These are phyloP conservation scores for Odontocerum albicorne DNA, from an alignment of 2,888 invertebrate species.

Conservation along the genomic window DNA sequence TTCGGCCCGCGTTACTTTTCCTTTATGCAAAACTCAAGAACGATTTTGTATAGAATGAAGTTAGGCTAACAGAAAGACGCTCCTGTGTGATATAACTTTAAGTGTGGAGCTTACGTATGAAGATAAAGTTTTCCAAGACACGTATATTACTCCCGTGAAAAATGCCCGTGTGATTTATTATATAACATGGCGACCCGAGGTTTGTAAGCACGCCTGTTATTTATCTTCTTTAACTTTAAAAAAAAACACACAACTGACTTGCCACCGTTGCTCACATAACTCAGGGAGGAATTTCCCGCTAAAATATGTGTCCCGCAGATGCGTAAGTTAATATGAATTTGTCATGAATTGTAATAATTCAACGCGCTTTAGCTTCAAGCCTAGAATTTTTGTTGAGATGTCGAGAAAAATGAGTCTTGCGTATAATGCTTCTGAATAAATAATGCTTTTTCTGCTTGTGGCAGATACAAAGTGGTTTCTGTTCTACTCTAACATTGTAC, in stretches of 20 bases:
- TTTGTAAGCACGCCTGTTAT: slow-evolving; percentile 28
- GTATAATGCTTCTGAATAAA: no score
- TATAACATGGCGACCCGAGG: slow-evolving; percentile 33
- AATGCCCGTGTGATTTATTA: slow-evolving; percentile 35
- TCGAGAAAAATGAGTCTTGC: no score
- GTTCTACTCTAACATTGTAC: no score
- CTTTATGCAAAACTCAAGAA: not conserved
- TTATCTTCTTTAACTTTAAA: slow-evolving; percentile 34
- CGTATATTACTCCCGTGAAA: slow-evolving; percentile 35
- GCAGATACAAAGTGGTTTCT: no score
- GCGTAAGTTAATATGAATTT: slow-evolving; percentile 27
- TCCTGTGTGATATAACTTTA: not conserved
- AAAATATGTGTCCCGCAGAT: slow-evolving; percentile 24
- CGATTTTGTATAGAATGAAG: not conserved
- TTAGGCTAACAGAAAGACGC: not conserved
- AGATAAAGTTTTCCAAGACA: slow-evolving; percentile 36
- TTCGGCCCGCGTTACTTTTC: not conserved
- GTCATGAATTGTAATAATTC: slow-evolving; percentile 22
- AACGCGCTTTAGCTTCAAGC: slow-evolving; percentile 16
- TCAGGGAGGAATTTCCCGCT: slow-evolving; percentile 19
- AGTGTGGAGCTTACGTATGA: slow-evolving; percentile 24
- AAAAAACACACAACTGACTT: slow-evolving; percentile 17
- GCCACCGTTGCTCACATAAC: slow-evolving; percentile 14
- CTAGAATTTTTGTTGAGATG: no score
- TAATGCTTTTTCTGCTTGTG: no score